phyloP scores from a whole-genome alignment of 2,113 vertebrate species.

The Spheniscus mendiculus region DNA sequence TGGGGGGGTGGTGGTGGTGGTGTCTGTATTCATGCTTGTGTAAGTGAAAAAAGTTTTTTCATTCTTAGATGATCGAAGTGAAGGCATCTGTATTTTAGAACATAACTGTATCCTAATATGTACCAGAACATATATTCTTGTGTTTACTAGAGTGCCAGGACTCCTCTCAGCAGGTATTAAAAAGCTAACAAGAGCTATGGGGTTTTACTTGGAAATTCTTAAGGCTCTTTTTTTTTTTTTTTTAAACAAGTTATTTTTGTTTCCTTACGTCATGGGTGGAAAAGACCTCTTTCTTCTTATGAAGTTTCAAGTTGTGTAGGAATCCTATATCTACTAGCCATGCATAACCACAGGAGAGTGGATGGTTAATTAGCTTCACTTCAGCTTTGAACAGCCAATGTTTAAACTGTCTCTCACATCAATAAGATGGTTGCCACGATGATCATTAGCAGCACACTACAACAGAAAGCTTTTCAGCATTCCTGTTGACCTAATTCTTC shows the following conservation, averaged over 20 bases:
- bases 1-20: too few species aligned
- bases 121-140: neutral
- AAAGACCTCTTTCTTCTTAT: neutral
- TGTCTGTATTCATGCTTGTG: neutral
- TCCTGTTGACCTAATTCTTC: neutral
- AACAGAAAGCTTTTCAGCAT: neutral
- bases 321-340: neutral
- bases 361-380: neutral
- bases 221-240: neutral
- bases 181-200: neutral
- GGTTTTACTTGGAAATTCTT: neutral
- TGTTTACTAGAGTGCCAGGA: neutral
- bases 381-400: neutral
- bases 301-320: neutral
- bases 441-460: neutral
- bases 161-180: neutral
- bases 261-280: neutral
- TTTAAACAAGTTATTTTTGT: neutral
- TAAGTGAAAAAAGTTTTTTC: neutral
- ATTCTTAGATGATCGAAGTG: neutral
- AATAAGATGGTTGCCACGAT: neutral
- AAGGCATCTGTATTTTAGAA: neutral
- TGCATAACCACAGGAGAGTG: neutral
- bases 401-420: neutral
- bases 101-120: neutral